Evolutionary conservation across 2,888 invertebrate genomes (phyloP), one percentile per base, ranked within the genome.

Genomic region (Melitaea athalia): DNA sequence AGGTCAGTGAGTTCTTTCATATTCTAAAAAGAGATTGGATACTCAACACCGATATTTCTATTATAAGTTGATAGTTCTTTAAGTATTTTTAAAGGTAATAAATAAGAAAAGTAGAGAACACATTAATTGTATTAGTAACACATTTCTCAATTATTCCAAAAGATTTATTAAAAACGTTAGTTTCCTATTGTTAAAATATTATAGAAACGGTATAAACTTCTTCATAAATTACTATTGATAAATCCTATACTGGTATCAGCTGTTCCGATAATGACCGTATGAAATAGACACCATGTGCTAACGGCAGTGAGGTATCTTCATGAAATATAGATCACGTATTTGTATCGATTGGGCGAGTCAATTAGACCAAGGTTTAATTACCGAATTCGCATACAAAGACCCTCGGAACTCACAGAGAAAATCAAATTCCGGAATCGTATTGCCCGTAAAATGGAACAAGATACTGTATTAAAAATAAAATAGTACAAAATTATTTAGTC

Each of bases 311-410:
- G 70, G 68, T n/a, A 57, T 70, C 68, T 72, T 74, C 68, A 69
- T 74, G 70, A 70, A 68, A 71, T 72, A 72, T 72, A 63, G 63
- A 74, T 67, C 15, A 42, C 15, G 63, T 60, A 17, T 60, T 50
- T 24, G 52, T 59, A 60, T 38, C 42, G 57, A 57, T 57, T 42
- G 57, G 42, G 31, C 38, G 6, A 42, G 38, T 33, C 80, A 84
- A 85, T 85, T 84, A 84, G 74, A 77, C 66, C 59, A 74, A 78
- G 79, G 84, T 85, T 85, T 82, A 82, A 86, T 85, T 85, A 86
- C 80, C 72, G 70, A 76, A 68, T 75, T 77, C 78, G 71, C 76
- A 80, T 79, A 76, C 76, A 78, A 60, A 52, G 63, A 50, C 67
- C 55, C 74, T 74, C 71, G 74, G 71, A 74, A 63, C 73, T 62